Evolutionary conservation across 1,140 invertebrate genomes (phyloP).

Genomic region (Cydia fagiglandana): DNA sequence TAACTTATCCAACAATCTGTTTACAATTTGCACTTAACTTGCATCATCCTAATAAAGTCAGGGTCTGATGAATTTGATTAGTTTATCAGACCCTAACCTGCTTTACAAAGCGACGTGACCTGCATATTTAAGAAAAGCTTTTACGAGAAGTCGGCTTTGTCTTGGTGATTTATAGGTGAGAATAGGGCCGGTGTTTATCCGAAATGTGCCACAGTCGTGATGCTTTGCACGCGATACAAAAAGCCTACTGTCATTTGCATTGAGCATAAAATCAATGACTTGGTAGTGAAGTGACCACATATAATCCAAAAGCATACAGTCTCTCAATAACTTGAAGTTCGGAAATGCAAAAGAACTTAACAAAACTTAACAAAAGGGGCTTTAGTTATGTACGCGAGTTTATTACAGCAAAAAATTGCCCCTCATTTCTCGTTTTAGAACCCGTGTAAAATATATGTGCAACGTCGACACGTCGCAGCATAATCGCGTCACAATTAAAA

Average conservation of each 20-base stretch:
- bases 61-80: slow-evolving; percentile 55
- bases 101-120: slow-evolving; percentile 48
- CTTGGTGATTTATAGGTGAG: slow-evolving; percentile 28
- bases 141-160: slow-evolving; percentile 24
- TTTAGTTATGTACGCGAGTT: too few relatives aligned
- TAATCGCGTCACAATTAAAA: too few relatives aligned
- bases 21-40: slow-evolving; percentile 36
- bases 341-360: too few relatives aligned
- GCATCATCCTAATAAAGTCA: slow-evolving; percentile 18
- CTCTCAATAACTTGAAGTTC: too few relatives aligned
- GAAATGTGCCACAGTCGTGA: neutral
- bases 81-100: slow-evolving; percentile 52
- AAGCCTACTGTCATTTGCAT: neutral
- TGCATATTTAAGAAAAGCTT: slow-evolving; percentile 43
- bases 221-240: neutral
- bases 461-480: too few relatives aligned
- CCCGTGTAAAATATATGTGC: too few relatives aligned
- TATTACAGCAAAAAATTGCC: too few relatives aligned
- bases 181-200: slow-evolving; percentile 2
- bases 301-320: too few relatives aligned
- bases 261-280: too few relatives aligned
- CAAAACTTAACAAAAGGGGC: too few relatives aligned
- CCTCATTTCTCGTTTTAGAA: too few relatives aligned
- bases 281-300: too few relatives aligned
- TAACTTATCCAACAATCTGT: neutral